Conservation (phyloP, 1,140 invertebrate species). For the Trichonephila inaurata region DNA sequence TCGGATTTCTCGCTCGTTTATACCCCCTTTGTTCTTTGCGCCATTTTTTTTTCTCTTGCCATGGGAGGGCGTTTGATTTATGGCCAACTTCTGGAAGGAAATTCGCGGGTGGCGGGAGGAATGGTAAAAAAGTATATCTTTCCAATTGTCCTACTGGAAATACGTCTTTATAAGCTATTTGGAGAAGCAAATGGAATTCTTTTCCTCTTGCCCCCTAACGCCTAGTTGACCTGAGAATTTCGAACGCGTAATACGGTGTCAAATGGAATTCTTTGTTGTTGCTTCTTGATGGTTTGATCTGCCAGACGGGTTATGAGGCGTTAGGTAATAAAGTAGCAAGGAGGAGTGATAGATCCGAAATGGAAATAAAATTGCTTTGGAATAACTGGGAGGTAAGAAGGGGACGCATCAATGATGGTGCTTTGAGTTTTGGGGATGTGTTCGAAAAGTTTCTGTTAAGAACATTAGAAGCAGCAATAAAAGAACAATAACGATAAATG, state of each 20-base stretch:
- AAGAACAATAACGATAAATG: background rate
- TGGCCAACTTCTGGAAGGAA: background rate
- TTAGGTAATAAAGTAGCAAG: background rate
- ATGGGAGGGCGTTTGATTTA: background rate
- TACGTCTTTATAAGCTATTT: slow-evolving; percentile 28
- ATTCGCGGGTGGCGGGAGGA: slow-evolving; percentile 13
- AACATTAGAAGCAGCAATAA: background rate
- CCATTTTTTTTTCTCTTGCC: background rate
- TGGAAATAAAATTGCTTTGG: slow-evolving; percentile 36
- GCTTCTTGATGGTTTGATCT: slow-evolving; percentile 11
- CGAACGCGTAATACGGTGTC: slow-evolving; percentile 50
- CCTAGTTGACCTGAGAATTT: slow-evolving; percentile 9
- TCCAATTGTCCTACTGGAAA: background rate
- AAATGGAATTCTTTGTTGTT: slow-evolving; percentile 46
- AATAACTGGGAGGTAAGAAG: background rate
- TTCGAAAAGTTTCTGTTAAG: background rate
- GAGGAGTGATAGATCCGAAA: background rate
- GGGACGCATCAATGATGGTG: slow-evolving; percentile 8
- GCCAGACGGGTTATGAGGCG: slow-evolving; percentile 1
- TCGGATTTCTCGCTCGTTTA: slow-evolving; percentile 18
- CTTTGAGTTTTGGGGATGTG: background rate
- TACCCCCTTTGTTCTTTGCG: background rate
- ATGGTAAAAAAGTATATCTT: slow-evolving; percentile 13
- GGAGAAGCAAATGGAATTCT: slow-evolving; percentile 25
- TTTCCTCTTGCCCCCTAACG: slow-evolving; percentile 11